Evolutionary conservation across 2,797 vertebrate genomes (phyloP).

Genomic region (Acanthis flammea): DNA sequence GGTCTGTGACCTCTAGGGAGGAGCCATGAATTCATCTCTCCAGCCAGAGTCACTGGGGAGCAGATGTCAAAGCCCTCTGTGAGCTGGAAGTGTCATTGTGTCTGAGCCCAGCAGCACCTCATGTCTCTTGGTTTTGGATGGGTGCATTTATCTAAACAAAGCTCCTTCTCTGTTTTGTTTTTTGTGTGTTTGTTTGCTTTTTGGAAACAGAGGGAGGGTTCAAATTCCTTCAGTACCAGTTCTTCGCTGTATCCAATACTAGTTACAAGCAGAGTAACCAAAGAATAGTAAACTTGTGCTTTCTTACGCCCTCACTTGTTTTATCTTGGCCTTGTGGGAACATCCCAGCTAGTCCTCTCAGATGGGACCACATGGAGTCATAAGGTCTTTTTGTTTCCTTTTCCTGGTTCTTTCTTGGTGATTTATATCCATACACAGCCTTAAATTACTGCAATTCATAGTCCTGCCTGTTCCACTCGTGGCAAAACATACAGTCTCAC

Average conservation of each 20-base stretch:
- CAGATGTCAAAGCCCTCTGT: background rate
- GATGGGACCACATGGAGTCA: background rate
- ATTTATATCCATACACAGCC: background rate
- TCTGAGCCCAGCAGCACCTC: background rate
- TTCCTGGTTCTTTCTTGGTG: background rate
- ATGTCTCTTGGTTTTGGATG: background rate
- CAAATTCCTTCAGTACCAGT: background rate
- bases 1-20: background rate
- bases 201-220: background rate
- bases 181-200: background rate
- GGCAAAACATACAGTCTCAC: background rate
- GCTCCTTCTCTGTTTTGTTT: background rate
- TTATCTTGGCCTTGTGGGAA: background rate
- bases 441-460: background rate
- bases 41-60: background rate
- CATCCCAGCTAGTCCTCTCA: background rate
- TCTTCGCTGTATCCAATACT: background rate
- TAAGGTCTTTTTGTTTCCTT: background rate
- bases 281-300: background rate
- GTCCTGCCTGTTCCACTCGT: background rate
- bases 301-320: background rate
- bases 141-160: background rate
- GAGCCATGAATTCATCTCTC: background rate
- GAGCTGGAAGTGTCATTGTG: background rate
- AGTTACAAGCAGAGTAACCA: background rate